Evolutionary conservation across 2,888 invertebrate genomes (phyloP).

Genomic region (Caenorhabditis sp.): DNA sequence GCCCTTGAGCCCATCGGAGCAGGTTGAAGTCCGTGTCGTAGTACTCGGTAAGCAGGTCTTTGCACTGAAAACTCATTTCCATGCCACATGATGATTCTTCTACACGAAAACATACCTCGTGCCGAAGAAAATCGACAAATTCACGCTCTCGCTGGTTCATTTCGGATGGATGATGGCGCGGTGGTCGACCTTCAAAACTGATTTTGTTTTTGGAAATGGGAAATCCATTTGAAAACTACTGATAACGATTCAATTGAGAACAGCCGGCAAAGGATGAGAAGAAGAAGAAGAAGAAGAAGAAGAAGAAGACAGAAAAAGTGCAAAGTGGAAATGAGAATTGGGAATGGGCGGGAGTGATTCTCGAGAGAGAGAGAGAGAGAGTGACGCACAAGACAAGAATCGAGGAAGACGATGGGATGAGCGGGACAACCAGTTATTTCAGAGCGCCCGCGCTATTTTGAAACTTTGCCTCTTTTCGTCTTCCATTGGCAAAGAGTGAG

Average conservation of each 20-base stretch:
- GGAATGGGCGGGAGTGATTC: not conserved
- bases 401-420: too few species aligned
- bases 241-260: not conserved
- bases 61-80: constrained; percentile 43
- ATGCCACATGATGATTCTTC: not conserved
- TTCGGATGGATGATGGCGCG: not conserved
- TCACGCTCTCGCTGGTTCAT: constrained; percentile 57
- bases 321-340: constrained; percentile 22
- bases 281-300: not conserved
- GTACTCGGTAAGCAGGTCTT: constrained; percentile 65
- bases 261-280: not conserved
- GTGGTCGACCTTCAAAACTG: constrained; percentile 26
- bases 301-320: constrained; percentile 31
- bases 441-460: constrained; percentile 4
- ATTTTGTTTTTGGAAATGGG: too few species aligned
- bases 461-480: not conserved
- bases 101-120: constrained; percentile 35
- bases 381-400: constrained; percentile 7
- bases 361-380: constrained; percentile 20
- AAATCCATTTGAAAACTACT: not conserved
- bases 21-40: constrained; percentile 72
- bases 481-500: constrained; percentile 17
- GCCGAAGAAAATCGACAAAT: constrained; percentile 51
- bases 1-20: constrained; percentile 70
- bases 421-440: constrained; percentile 41